Base-by-base conservation (phyloP, 2,113 vertebrate species). In the Sinosuthora webbiana region DNA sequence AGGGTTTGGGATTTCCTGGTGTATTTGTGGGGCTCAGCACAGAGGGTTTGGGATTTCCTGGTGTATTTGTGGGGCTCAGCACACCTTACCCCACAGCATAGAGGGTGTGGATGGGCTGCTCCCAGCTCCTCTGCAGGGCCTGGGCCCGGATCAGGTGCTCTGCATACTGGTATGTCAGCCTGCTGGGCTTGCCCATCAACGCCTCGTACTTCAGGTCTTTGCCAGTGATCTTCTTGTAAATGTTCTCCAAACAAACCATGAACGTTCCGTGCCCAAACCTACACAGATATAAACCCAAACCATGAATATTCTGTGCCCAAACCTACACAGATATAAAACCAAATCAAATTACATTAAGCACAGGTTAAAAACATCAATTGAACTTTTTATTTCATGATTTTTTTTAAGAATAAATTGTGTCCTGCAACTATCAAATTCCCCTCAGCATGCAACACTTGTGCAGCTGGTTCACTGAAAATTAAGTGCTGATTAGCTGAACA, bases 191-290 rank as follows among this genome's bases (percentile, higher is more conserved):
- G 64, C 99, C 99, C 95, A 99, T 97, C 65, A 99, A 49, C 1
- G 95, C 98, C 75, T 99, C 97, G 1, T 99, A 99, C 91, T 98
- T 98, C 92, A 99, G 95, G 6, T 99, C 98, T n/a, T 78, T 97
- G 33, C 98, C 99, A 7, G 98, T 99, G 91, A 99, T 96, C 95
- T 99, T 99, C 97, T 98, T 98, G 97, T 98, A 99, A 83, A 99
- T 98, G 42, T 98, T 98, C 95, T 99, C 98, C 97, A 99, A 90
- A 84, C 99, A 99, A 67, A 99, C 97, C 97, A 99, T 96, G 97
- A 99, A 99, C 1, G 98, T 98, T 76, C 99, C 99, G 2, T 99
- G 99, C 42, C 98, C 98, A 90, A 99, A 99, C 77, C 98, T 99
- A 53, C 11, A 25, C 9, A 70, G 22, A 39, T 12, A 33, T 1